These are phyloP conservation scores for Sebastes minor DNA, from an alignment of 2,797 vertebrate genomes.

Conservation along the genomic window DNA sequence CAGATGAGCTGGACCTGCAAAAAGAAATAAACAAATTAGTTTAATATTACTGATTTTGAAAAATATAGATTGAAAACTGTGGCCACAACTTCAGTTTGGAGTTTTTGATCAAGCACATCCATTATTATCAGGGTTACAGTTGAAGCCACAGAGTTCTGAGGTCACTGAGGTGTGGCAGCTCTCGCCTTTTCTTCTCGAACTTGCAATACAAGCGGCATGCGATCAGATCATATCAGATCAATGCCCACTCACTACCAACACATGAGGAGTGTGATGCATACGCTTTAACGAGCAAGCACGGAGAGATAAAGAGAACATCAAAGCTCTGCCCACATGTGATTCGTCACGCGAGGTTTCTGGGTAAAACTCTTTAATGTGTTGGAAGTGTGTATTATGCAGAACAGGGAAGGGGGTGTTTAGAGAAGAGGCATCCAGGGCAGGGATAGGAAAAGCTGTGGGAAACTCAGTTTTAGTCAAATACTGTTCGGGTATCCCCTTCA, in stretches of 20 bases:
- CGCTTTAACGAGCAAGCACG: slow-evolving; percentile 3
- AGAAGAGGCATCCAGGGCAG: slow-evolving; percentile 61
- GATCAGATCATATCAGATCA: slow-evolving; percentile 10
- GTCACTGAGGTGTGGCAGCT: slow-evolving; percentile 13
- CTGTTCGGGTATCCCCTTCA: slow-evolving; percentile 36
- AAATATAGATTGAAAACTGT: slow-evolving; percentile 41
- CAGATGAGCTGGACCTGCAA: slow-evolving; percentile 73
- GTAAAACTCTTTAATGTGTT: slow-evolving; percentile 56
- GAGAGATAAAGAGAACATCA: background rate
- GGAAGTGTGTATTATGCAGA: slow-evolving; percentile 58
- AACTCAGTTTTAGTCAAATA: slow-evolving; percentile 28
- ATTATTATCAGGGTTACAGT: slow-evolving; percentile 16
- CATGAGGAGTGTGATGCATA: slow-evolving; percentile 35
- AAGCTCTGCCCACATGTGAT: background rate
- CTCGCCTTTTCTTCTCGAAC: slow-evolving; percentile 22
- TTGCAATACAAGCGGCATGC: slow-evolving; percentile 75
- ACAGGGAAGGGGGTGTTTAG: slow-evolving; percentile 17
- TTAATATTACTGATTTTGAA: background rate
- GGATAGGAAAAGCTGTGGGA: slow-evolving; percentile 21
- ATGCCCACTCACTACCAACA: slow-evolving; percentile 62
- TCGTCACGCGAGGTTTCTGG: background rate
- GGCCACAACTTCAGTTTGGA: slow-evolving; percentile 38
- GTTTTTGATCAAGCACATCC: background rate
- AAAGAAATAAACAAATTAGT: slow-evolving; percentile 1
- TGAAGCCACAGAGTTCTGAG: slow-evolving; percentile 63